Conservation (phyloP, 1,140 invertebrate species). For the Prorops nasuta region DNA sequence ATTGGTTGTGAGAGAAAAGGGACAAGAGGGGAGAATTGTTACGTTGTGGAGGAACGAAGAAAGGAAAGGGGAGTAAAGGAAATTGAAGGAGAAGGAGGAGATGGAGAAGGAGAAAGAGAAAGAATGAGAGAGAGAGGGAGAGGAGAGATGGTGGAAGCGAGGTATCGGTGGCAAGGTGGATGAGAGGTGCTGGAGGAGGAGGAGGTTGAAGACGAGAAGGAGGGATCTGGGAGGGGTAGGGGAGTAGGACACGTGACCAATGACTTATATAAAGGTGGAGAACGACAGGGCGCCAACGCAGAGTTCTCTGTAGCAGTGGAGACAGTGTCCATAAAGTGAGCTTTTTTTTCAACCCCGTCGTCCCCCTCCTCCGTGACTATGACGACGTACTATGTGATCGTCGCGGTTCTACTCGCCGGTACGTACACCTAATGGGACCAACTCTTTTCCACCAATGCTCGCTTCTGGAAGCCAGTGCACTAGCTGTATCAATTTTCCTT, state of each 20-base stretch:
- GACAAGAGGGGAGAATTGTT: not conserved
- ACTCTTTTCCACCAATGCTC: too few relatives aligned
- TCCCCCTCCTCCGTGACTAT: constrained; percentile 25
- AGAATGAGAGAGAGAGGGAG: constrained; percentile 2
- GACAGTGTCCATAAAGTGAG: constrained; percentile 23
- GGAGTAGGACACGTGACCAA: constrained; percentile 50
- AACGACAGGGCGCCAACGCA: constrained; percentile 49
- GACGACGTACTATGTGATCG: constrained; percentile 52
- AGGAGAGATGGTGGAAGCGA: constrained; percentile 1
- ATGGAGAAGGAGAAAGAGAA: constrained; percentile 11
- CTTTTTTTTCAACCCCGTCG: constrained; percentile 12
- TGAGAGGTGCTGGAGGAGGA: constrained; percentile 11
- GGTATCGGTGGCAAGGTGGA: not conserved
- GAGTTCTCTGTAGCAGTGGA: constrained; percentile 47
- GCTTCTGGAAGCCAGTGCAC: constrained; percentile 8
- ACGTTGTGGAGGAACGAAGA: constrained; percentile 12
- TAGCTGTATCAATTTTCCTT: constrained; percentile 13
- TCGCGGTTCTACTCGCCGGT: constrained; percentile 54
- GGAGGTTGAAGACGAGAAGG: not conserved
- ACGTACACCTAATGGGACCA: constrained; percentile 40
- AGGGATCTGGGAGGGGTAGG: constrained; percentile 4
- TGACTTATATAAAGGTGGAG: constrained; percentile 54
- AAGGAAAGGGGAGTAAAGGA: constrained; percentile 9
- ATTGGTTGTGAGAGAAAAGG: constrained; percentile 32
- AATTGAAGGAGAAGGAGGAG: constrained; percentile 24